These are phyloP conservation scores for Terebella lapidaria DNA, from an alignment of 2,888 invertebrate species.

Conservation along the genomic window DNA sequence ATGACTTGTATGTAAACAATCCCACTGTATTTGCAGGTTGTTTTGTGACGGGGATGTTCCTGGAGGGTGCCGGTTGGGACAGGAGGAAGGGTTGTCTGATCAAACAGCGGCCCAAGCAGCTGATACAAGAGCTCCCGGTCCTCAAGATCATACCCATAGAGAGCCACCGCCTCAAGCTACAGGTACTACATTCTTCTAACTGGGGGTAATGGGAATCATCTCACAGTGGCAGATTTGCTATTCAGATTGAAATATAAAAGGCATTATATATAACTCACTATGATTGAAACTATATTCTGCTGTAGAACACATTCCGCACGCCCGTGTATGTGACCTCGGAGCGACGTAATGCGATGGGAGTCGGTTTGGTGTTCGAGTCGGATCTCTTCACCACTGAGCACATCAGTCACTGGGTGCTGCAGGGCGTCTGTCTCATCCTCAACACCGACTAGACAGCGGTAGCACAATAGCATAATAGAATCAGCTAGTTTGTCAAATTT, in stretches of 20 bases:
- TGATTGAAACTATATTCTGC: too few species aligned
- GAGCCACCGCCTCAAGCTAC: conserved; percentile 73
- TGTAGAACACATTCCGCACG: conserved; percentile 76
- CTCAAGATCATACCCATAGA: conserved; percentile 81
- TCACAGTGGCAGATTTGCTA: too few species aligned
- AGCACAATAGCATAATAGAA: too few species aligned
- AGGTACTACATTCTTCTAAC: too few species aligned
- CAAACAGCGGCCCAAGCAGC: conserved; percentile 74
- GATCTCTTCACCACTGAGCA: conserved; percentile 78
- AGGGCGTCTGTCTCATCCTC: conserved; percentile 81
- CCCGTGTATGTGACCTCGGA: conserved; percentile 87
- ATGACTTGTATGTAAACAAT: too few species aligned
- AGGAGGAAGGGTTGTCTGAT: conserved; percentile 65
- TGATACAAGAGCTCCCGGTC: conserved; percentile 80
- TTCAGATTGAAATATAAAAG: too few species aligned
- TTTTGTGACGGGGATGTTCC: conserved; percentile 60
- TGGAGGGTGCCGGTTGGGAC: conserved; percentile 88
- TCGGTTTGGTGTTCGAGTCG: conserved; percentile 84
- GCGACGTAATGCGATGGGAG: conserved; percentile 84
- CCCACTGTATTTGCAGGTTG: conserved; percentile 40
- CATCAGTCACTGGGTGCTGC: conserved; percentile 81
- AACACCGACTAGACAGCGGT: conserved; percentile 72
- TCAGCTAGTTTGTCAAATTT: too few species aligned
- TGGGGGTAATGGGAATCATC: too few species aligned
- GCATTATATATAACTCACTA: too few species aligned